phyloP scores from a whole-genome alignment of 2,113 vertebrate species.

The Leucosticte australis region DNA sequence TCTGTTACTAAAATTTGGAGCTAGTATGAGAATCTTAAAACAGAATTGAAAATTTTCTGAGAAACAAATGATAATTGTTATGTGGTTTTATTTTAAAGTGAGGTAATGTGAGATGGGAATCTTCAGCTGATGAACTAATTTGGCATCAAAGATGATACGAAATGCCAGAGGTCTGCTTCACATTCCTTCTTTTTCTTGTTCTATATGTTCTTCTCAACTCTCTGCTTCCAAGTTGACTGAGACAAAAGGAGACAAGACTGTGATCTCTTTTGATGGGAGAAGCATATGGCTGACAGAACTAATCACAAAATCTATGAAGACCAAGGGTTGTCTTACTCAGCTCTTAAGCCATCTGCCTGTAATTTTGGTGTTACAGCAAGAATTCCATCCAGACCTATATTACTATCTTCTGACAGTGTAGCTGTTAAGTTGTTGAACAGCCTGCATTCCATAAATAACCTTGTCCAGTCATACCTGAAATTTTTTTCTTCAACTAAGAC shows the following conservation, averaged over 20 bases:
- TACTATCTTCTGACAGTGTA: not conserved
- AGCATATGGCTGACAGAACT: not conserved
- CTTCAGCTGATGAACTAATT: not conserved
- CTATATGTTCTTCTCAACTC: not conserved
- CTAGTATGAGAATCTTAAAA: not conserved
- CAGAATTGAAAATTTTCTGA: not conserved
- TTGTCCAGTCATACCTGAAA: not conserved
- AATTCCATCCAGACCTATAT: not conserved
- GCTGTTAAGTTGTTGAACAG: not conserved
- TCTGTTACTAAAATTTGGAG: not conserved
- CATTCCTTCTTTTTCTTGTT: not conserved
- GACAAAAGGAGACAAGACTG: not conserved
- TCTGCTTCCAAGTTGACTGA: not conserved
- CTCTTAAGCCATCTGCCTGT: not conserved
- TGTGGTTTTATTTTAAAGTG: not conserved
- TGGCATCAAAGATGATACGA: not conserved
- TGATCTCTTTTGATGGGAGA: not conserved
- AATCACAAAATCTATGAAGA: not conserved
- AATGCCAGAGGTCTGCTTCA: not conserved
- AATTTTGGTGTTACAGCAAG: not conserved
- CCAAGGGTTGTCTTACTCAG: not conserved
- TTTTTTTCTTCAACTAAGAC: not conserved
- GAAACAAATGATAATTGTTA: not conserved
- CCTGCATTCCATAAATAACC: not conserved
- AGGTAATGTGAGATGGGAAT: not conserved